Base-by-base conservation (phyloP, 1,140 invertebrate genomes). In the Drosophila sucinea region DNA sequence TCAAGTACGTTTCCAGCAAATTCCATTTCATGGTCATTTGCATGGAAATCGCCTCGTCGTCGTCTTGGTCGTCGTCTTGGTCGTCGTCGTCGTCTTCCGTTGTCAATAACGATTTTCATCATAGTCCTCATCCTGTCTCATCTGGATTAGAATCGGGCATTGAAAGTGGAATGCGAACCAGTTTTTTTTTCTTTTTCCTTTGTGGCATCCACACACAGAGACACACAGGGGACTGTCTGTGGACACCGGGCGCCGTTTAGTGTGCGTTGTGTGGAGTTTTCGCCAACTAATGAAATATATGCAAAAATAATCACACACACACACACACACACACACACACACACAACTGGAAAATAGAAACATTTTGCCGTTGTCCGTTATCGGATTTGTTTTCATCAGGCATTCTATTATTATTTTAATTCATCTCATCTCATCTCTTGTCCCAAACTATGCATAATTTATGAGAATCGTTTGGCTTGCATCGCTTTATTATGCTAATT, bases 81-180 rank as follows among this genome's bases (percentile, higher is more conserved):
- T 64, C 51, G 66, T 51, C 23, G 47, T 61, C 67, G 54, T 65
- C 77, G 80, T 89, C 84, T 89, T 89, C 84, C 84, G 84, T 89
- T 89, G 84, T 89, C 84, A 89, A 89, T 89, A 89, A 89, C 84
- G 85, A 89, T 89, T 89, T 89, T 65, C 84, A 89, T 89, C 84
- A 79, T 79, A 65, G 62, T 60, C 69, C 79, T 79, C 73, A 67
- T 76, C 65, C 64, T 38, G 51, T 11, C 75, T 54, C 44, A 51
- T 51, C 67, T 51, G 60, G 65, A 78, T 33, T 66, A 41, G 60
- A 56, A 58, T 69, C 73, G 55, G 62, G 69, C 70, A 74, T 68
- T 67, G 68, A 87, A 89, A 86, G 74, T 79, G 67, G 80, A 77
- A 89, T 84, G 72, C 78, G 84, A 86, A 86, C 83, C 83, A 86